Conservation (phyloP, 1,140 invertebrate species). For the Lutraria rhynchaena region DNA sequence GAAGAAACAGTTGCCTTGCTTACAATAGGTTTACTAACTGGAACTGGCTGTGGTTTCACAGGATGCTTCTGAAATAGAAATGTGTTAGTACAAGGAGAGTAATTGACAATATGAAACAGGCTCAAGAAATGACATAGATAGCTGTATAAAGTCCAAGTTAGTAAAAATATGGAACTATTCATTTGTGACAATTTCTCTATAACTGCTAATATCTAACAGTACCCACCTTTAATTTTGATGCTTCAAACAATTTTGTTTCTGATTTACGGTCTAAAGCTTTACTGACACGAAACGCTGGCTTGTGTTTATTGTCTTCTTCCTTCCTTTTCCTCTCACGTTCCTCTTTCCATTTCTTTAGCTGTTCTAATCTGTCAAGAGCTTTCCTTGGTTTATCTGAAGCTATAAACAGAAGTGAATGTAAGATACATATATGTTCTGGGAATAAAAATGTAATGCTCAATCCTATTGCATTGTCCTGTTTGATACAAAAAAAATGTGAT, state of each 20-base stretch:
- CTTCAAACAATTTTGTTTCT: conserved; percentile 21
- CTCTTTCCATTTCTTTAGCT: conserved; percentile 49
- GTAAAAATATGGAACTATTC: too few relatives aligned
- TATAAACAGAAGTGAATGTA: too few relatives aligned
- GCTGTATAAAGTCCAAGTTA: too few relatives aligned
- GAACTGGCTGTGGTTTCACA: conserved; percentile 21
- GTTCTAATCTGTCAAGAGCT: conserved; percentile 23
- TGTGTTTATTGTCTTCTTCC: conserved; percentile 2
- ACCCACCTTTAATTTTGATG: neutral
- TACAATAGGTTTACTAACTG: neutral
- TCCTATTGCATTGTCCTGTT: too few relatives aligned
- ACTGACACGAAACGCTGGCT: conserved; percentile 50
- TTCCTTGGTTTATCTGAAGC: too few relatives aligned
- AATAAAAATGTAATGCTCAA: too few relatives aligned
- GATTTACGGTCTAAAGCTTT: conserved; percentile 20
- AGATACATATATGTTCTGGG: too few relatives aligned
- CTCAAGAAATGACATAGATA: too few relatives aligned
- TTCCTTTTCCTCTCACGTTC: conserved; percentile 43
- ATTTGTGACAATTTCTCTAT: neutral
- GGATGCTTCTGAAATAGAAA: conserved; percentile 26
- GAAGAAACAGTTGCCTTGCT: neutral
- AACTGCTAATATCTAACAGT: neutral
- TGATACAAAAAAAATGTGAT: too few relatives aligned
- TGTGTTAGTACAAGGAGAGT: too few relatives aligned
- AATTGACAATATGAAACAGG: too few relatives aligned